phyloP scores from a whole-genome alignment of 2,888 invertebrate genomes.

The Platycnemis pennipes region DNA sequence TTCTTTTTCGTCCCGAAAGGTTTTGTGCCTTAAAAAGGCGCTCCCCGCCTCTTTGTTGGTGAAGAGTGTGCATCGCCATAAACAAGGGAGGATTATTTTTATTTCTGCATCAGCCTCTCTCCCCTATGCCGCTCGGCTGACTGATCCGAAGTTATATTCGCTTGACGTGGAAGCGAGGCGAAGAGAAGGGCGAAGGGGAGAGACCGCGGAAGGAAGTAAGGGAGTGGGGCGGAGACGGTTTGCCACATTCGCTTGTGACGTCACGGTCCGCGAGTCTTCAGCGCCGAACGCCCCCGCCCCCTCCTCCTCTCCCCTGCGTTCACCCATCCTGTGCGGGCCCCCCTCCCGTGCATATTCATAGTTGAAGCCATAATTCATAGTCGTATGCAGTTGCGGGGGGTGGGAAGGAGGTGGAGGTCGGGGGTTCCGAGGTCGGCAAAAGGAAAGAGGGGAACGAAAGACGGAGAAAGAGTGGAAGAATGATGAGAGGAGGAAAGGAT shows the following conservation, averaged over 20 bases:
- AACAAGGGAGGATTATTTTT: slow-evolving; percentile 38
- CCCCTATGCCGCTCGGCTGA: background rate
- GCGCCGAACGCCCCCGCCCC: background rate
- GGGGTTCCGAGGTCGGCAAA: background rate
- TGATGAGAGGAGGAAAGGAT: background rate
- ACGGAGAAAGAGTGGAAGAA: background rate
- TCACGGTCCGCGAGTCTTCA: slow-evolving; percentile 45
- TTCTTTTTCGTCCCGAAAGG: background rate
- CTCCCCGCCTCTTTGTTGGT: background rate
- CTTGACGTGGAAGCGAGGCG: background rate
- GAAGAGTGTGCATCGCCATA: slow-evolving; percentile 6
- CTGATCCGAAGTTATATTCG: slow-evolving; percentile 48
- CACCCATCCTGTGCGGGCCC: background rate
- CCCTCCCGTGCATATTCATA: slow-evolving; percentile 49
- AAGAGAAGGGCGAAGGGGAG: background rate
- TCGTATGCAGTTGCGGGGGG: slow-evolving; percentile 7
- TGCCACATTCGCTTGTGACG: slow-evolving; percentile 54
- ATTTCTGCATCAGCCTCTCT: background rate
- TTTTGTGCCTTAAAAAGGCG: background rate
- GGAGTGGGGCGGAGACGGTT: background rate
- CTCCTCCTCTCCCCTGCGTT: background rate
- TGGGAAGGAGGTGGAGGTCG: background rate
- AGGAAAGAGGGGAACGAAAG: background rate
- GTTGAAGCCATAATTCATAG: slow-evolving; percentile 63
- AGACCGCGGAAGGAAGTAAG: background rate